Base-by-base conservation (phyloP, 2,113 vertebrate genomes). In the Himantopus leucocephalus region DNA sequence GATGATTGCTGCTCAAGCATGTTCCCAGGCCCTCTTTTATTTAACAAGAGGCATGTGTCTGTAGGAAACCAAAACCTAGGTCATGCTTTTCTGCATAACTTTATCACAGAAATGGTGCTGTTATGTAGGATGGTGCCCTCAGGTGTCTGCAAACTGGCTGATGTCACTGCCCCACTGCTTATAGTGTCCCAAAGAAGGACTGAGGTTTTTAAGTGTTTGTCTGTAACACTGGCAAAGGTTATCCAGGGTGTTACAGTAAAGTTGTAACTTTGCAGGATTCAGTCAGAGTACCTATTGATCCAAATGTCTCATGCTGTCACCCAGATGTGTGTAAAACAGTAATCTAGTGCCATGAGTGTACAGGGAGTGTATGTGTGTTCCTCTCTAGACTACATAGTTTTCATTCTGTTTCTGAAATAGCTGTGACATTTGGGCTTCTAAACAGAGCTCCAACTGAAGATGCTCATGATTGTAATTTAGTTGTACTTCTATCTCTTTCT, bases 371-470 rank as follows among this genome's bases (percentile, higher is more conserved):
- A 21, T 71, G 52, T 59, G 56, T 24, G 27, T 79, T 88, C 37
- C 68, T 32, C 59, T 58, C 72, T 53, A 50, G 37, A 67, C 41
- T 55, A 73, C 32, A 59, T 63, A 53, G 47, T 39, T 95, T 90
- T 96, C 67, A 86, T 96, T 94, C 93, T 43, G 1, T 50, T 70
- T 90, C 74, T 2, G 27, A 96, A 96, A 92, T 92, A 92, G 59
- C 55, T 90, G n/a, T 92, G 85, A 92, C 88, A 90, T 90, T 85
- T 92, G 30, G 59, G n/a, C 47, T 77, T 76, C 45, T 80, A 71
- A 94, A 88, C 20, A 92, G 58, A 85, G n/a, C 20, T 95, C 37
- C 78, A 67, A 22, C 13, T 21, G 35, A 93, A 82, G 55, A 87
- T 79, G 34, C 32, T 92, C n/a, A 32, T 76, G 39, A 76, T 15